Evolutionary conservation across 2,113 vertebrate genomes (phyloP), one percentile per base, ranked within the genome.

Genomic region (Machaerirhynchus nigripectus): DNA sequence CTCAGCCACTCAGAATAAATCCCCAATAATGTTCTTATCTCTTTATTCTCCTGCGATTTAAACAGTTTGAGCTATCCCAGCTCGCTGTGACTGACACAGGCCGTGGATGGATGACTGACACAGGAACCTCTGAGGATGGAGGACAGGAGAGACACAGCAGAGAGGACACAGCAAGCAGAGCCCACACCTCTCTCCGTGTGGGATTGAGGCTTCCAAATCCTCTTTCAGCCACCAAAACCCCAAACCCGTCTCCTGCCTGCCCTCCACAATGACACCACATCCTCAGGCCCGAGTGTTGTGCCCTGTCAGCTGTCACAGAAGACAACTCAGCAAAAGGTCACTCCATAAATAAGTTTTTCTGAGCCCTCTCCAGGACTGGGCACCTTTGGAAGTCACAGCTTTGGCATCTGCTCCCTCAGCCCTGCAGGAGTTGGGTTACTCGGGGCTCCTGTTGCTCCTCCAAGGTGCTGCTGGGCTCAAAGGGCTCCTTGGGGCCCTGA

Each of bases 351-450:
- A 93, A 90, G 78, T 77, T 93, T 61, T 76, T 42, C 87, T 73
- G 5, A 13, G 18, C 65, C 35, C 56, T 90, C 75, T 90, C 87
- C 91, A 94, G 65, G 91, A 91, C 63, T 20, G 15, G 53, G 90
- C 89, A 77, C 95, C 92, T 96, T 93, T 55, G 76, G 91, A 52
- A 75, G 71, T 74, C 53, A 67, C 59, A 10, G 39, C 77, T 77
- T 56, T 52, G 94, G 87, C 87, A 97, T 79, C 67, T 63, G 61
- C 78, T 60, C 60, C 31, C n/a, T 24, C 42, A 16, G 50, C 31
- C 70, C 94, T 73, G n/a, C 21, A 91, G 96, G 97, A 87, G 46
- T 89, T 96, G 84, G 63, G 87, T 98, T 97, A 94, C 97, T 35
- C 30, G 0, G 15, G 78, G 64, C 86, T 84, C 79, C 47, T 2